Evolutionary conservation across 2,113 vertebrate species (phyloP).

Genomic region (Macrotus californicus): DNA sequence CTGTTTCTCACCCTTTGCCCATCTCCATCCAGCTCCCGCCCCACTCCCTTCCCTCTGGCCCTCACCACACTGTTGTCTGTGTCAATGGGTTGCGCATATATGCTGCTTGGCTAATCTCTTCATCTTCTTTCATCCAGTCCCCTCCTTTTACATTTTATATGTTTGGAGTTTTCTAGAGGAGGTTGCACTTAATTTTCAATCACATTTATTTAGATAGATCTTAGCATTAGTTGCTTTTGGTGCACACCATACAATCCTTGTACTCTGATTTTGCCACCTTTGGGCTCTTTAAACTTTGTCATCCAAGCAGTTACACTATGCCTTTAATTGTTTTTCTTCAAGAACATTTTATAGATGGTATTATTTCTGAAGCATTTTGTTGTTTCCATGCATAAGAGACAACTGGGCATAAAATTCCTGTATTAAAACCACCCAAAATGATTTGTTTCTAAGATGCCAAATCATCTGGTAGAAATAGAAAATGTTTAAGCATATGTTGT

Average conservation of each 20-base stretch:
- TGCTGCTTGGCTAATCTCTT: too few species aligned
- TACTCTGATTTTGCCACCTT: neutral
- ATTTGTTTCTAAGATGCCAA: neutral
- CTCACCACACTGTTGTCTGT: too few species aligned
- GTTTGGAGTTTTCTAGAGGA: neutral
- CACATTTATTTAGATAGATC: neutral
- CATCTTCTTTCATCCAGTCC: too few species aligned
- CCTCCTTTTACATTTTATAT: neutral
- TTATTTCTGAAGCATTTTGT: neutral
- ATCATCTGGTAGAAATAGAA: constrained; percentile 19
- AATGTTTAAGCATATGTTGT: neutral
- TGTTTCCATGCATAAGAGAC: neutral
- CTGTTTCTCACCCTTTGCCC: too few species aligned
- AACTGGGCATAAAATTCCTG: neutral
- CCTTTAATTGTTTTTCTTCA: neutral
- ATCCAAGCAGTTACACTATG: neutral
- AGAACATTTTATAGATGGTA: neutral
- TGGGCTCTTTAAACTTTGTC: neutral
- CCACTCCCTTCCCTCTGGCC: too few species aligned
- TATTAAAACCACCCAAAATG: neutral
- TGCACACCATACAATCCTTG: neutral
- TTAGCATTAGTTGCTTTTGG: neutral
- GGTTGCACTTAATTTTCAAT: neutral
- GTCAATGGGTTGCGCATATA: too few species aligned
- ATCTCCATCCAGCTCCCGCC: too few species aligned